Base-by-base conservation (phyloP, 2,888 invertebrate genomes). In the Creontiades dilutus region DNA sequence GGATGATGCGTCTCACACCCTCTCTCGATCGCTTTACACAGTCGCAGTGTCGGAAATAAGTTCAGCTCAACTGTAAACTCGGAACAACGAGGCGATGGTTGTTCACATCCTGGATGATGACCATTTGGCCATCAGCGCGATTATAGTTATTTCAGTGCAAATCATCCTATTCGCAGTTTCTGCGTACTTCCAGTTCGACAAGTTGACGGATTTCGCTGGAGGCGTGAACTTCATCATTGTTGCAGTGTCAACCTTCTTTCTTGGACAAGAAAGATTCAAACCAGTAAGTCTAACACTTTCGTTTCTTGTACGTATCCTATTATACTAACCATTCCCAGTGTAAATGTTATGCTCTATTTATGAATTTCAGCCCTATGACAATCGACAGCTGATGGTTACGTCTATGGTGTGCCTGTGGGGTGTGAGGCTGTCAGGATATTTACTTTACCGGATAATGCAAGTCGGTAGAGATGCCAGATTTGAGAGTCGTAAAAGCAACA, bases 151-250 rank as follows among this genome's bases (percentile, higher is more conserved):
- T 48, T 95, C 95, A 37, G 96, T 97, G 96, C 98, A 98, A 94
- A 94, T 98, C 89, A 94, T 97, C 87, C 98, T 98, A 94, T 98
- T 98, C 94, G 94, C 96, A 61, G 95, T 98, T 92, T 98, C 98
- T 75, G 96, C 97, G 7, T 95, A 96, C 89, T 96, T 97, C 92
- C 97, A 98, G 93, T 96, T 97, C 94, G 98, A 98, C 93, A 98
- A 98, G 94, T 94, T 98, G 90, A 97, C 98, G 0, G 98, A 98
- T 93, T 97, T 98, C 94, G 98, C 98, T 91, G 98, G 98, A 12
- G 98, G 98, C 90, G 96, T 97, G 89, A 98, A 98, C 94, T 98
- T 98, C 93, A 97, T 98, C 92, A 96, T 98, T 89, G 95, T 98
- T 92, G 97, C 98, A 12, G 93, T 98, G 91, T 94, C 98, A 78